Conservation (phyloP, 2,113 vertebrate genomes). For the Australoheros scitulus region DNA sequence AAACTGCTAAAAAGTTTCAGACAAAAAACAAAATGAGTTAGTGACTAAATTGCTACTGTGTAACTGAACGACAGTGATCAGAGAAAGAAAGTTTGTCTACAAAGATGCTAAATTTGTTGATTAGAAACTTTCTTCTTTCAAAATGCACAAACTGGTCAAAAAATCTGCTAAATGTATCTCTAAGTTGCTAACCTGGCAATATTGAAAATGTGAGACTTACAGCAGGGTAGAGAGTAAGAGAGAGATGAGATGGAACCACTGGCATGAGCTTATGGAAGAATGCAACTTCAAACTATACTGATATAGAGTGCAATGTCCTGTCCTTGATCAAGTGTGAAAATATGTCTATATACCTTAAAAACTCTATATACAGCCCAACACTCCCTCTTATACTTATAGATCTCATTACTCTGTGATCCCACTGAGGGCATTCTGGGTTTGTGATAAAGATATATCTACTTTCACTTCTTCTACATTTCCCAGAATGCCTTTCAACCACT, state of each 20-base stretch:
- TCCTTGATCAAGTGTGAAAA: neutral
- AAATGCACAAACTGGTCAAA: neutral
- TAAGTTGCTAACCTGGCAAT: neutral
- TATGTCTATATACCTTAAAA: neutral
- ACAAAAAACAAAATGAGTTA: neutral
- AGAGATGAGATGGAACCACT: neutral
- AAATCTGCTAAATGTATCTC: neutral
- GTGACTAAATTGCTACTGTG: neutral
- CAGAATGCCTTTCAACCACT: slow-evolving; percentile 14
- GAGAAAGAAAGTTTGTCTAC: neutral
- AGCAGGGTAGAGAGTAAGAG: neutral
- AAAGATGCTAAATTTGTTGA: neutral
- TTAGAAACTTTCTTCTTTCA: too few relatives aligned
- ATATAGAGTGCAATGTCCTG: neutral
- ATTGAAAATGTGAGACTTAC: neutral
- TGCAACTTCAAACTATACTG: neutral
- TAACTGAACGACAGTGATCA: neutral
- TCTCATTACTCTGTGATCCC: neutral
- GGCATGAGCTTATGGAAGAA: neutral
- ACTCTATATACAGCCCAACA: neutral
- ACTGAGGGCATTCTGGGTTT: neutral
- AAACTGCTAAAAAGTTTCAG: neutral
- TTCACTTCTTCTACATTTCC: neutral
- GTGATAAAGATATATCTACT: neutral
- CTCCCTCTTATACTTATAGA: neutral